Percentiles rank a stretch among this genome's conserved stretches.
These are phyloP conservation scores for Apolygus lucorum DNA, from an alignment of 1,140 invertebrate genomes.

Conservation along the genomic window DNA sequence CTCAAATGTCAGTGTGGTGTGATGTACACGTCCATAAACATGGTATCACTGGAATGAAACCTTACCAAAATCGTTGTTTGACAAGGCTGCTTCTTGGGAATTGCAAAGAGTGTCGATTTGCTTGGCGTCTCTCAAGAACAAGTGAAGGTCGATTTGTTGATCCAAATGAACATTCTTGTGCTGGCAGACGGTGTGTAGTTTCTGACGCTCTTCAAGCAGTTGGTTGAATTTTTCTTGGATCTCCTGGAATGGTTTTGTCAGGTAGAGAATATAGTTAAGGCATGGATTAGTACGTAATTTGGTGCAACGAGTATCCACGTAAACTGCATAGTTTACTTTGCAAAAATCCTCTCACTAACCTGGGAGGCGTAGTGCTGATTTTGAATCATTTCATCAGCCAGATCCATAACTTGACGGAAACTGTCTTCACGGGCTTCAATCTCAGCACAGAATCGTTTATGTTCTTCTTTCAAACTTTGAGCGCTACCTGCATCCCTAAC, in stretches of 20 bases:
- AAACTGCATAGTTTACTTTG: too few species aligned
- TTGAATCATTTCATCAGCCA: conserved; percentile 75
- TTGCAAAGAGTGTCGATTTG: conserved; percentile 82
- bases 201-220: conserved; percentile 66
- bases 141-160: conserved; percentile 88
- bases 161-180: conserved; percentile 83
- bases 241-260: conserved; percentile 52
- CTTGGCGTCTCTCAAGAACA: conserved; percentile 90
- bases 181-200: conserved; percentile 76
- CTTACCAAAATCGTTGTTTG: conserved; percentile 48
- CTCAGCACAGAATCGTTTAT: conserved; percentile 85
- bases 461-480: conserved; percentile 77
- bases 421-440: conserved; percentile 87
- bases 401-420: conserved; percentile 67
- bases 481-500: conserved; percentile 79
- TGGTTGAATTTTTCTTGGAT: conserved; percentile 70
- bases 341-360: conserved; percentile 39
- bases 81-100: conserved; percentile 71
- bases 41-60: too few species aligned
- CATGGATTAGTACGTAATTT: too few species aligned
- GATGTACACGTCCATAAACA: too few species aligned
- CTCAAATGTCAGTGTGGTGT: too few species aligned
- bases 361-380: conserved; percentile 71
- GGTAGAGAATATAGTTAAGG: too few species aligned
- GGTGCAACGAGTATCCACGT: too few species aligned